A percentile compares a stretch with the other conserved stretches of the same genome.
These are phyloP conservation scores for Oxygymnocypris stewartii DNA, from an alignment of 2,113 vertebrate genomes.

Conservation along the genomic window DNA sequence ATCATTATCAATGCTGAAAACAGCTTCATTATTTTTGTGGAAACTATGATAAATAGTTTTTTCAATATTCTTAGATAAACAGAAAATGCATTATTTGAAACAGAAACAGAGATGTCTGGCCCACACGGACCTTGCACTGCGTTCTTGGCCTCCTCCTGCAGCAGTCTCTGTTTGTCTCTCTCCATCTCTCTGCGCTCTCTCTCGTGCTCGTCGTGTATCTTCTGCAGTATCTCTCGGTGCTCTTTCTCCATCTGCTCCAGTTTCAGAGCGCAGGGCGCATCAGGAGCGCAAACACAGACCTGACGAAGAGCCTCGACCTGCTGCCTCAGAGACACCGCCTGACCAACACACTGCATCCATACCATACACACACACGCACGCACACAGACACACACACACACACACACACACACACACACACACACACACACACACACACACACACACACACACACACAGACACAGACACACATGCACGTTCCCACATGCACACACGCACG, in stretches of 20 bases:
- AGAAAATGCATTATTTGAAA: too few relatives aligned
- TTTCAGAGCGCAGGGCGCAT: slow-evolving; percentile 79
- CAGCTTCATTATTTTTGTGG: too few relatives aligned
- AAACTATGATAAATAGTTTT: too few relatives aligned
- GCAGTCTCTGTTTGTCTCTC: slow-evolving; percentile 81
- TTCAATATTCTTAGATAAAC: too few relatives aligned
- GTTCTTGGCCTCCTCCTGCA: slow-evolving; percentile 82
- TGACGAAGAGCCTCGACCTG: slow-evolving; percentile 76
- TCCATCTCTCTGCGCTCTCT: slow-evolving; percentile 80
- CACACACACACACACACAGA: too few relatives aligned
- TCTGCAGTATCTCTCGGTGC: slow-evolving; percentile 82
- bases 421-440: too few relatives aligned
- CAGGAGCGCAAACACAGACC: slow-evolving; percentile 65
- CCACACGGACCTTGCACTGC: slow-evolving; percentile 78
- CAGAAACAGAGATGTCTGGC: too few relatives aligned
- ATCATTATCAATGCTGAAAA: too few relatives aligned
- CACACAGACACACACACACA: too few relatives aligned
- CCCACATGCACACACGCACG: too few relatives aligned
- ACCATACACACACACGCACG: neutral
- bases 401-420: too few relatives aligned
- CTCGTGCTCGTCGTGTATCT: slow-evolving; percentile 84
- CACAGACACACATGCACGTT: too few relatives aligned
- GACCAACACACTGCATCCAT: neutral
- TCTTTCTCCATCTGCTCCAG: slow-evolving; percentile 86
- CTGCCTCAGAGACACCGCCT: slow-evolving; percentile 71